Evolutionary conservation across 1,140 invertebrate genomes (phyloP), one percentile per base, ranked within the genome.

Genomic region (Panagrolaimus sp.): DNA sequence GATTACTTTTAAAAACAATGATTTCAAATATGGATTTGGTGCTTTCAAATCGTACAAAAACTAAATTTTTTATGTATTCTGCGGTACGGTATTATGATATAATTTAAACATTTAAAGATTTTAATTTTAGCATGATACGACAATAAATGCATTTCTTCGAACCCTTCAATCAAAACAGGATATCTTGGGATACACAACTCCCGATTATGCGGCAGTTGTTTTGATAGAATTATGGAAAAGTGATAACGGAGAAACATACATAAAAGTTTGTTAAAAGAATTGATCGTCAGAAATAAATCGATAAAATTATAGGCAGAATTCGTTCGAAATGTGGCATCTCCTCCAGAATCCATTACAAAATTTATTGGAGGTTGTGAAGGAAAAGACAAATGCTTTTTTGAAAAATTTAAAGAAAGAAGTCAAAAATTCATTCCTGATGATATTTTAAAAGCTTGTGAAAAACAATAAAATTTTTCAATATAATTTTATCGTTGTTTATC

Each of bases 171-270:
- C 52, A 21, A 58, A 58, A 21, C 21, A 58, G 17, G 52, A 21
- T 8, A 21, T 58, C 17, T n/a, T 58, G 15, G 52, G 52, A 58
- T 14, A 26, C 4, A 21, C 52, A 26, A 12, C 28, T 1, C 28
- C 52, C 3, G 52, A 58, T 21, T 58, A 58, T 28, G 52, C 52
- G 1, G 52, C 52, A 4, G 52, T 58, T 14, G 21, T 58, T 4
- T 58, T 58, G 17, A 26, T 58, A 26, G 52, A 58, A 28, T 58
- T 58, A 17, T 58, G 52, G 52, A 58, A 58, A 26, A 38, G 7
- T 38, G 32, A 38, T 38, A 38, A 7, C 32, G 7, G 7, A 4
- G 32, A 38, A 38, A 2, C 32, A 38, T 38, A 38, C 32, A 38
- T 38, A 38, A 38, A 7, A 38, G 32, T 38, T 38, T 38, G 7